Evolutionary conservation across 2,888 invertebrate species (phyloP).

Genomic region (Neria commutata): DNA sequence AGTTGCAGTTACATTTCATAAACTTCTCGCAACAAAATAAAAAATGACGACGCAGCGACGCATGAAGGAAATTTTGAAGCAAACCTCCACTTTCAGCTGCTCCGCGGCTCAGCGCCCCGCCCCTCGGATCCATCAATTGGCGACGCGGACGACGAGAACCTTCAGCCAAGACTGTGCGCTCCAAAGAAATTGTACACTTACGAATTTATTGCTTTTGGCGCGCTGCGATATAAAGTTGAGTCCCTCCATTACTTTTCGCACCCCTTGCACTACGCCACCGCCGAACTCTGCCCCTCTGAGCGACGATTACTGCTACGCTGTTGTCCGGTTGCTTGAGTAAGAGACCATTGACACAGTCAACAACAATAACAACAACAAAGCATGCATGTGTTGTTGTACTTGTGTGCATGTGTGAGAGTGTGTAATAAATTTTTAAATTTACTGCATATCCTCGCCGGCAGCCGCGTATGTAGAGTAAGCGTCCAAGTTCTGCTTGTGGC

Average conservation of each 20-base stretch:
- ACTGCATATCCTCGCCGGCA: constrained; percentile 18
- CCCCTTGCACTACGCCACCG: too few relatives aligned
- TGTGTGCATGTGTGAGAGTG: constrained; percentile 5
- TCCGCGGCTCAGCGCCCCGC: not conserved
- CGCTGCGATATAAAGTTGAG: constrained; percentile 21
- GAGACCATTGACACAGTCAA: constrained; percentile 23
- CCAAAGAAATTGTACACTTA: constrained; percentile 22
- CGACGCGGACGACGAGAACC: too few relatives aligned
- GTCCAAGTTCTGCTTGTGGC: too few relatives aligned
- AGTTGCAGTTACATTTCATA: constrained; percentile 29
- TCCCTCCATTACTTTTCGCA: not conserved
- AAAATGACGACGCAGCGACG: constrained; percentile 8
- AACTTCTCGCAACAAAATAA: constrained; percentile 31
- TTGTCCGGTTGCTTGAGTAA: constrained; percentile 10
- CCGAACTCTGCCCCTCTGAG: too few relatives aligned
- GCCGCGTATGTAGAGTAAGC: too few relatives aligned
- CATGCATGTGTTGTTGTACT: not conserved
- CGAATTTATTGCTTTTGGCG: constrained; percentile 31
- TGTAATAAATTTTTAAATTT: constrained; percentile 38
- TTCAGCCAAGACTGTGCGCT: not conserved
- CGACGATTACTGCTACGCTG: too few relatives aligned
- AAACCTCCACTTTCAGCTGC: not conserved
- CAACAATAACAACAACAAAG: constrained; percentile 8
- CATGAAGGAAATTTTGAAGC: not conserved
- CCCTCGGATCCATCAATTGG: too few relatives aligned